phyloP scores from a whole-genome alignment of 1,140 invertebrate genomes.

The Zaprionus tsacasi region DNA sequence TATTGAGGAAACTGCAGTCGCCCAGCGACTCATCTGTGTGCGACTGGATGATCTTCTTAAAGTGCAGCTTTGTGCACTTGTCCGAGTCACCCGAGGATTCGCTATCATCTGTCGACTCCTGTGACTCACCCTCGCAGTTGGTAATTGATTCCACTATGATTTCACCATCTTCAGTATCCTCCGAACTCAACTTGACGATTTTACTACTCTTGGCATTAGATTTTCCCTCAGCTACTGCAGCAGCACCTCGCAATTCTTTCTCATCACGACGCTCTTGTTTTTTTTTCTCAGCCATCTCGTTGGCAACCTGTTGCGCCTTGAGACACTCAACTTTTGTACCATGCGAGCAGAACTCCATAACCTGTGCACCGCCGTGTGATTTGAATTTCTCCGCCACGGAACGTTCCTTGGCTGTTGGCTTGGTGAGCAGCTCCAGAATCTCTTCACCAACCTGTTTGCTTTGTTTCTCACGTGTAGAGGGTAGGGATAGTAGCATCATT shows the following conservation, averaged over 20 bases:
- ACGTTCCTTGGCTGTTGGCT: slow-evolving; percentile 97
- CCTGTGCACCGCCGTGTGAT: slow-evolving; percentile 96
- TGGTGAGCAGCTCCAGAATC: slow-evolving; percentile 96
- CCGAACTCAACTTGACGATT: slow-evolving; percentile 38
- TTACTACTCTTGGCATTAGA: slow-evolving; percentile 18
- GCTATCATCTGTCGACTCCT: slow-evolving; percentile 66
- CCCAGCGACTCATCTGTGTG: slow-evolving; percentile 98
- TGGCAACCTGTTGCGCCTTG: slow-evolving; percentile 86
- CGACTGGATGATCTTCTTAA: slow-evolving; percentile 98
- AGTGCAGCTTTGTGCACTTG: slow-evolving; percentile 95
- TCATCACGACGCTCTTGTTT: slow-evolving; percentile 83
- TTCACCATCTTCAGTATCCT: slow-evolving; percentile 71
- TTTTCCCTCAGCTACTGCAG: slow-evolving; percentile 16
- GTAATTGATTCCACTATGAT: slow-evolving; percentile 62
- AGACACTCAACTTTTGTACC: slow-evolving; percentile 96
- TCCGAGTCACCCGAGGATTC: slow-evolving; percentile 61
- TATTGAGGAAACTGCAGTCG: slow-evolving; percentile 99
- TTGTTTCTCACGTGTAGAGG: slow-evolving; percentile 97
- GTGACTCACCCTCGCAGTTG: slow-evolving; percentile 64
- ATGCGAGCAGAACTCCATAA: slow-evolving; percentile 98
- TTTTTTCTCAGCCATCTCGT: slow-evolving; percentile 80
- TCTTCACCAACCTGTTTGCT: slow-evolving; percentile 98
- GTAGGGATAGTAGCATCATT: slow-evolving; percentile 93
- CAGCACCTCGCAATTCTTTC: slow-evolving; percentile 36
- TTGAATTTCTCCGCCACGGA: slow-evolving; percentile 97